These are phyloP conservation scores for Hippocampus abdominalis DNA, from an alignment of 2,113 vertebrate species.

Conservation along the genomic window DNA sequence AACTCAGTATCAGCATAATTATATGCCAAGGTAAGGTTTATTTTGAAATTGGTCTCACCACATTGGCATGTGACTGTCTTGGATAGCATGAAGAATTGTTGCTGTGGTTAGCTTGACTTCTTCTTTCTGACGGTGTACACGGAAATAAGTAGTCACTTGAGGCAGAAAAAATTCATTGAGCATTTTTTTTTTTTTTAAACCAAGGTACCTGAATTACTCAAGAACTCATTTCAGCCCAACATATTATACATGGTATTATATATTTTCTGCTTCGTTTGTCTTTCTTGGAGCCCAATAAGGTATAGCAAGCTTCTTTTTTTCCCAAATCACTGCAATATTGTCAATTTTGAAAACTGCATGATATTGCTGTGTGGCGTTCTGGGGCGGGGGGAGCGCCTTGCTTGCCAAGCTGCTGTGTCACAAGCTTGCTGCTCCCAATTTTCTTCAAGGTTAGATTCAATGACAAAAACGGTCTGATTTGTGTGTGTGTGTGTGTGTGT, in stretches of 20 bases:
- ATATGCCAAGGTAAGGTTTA: too few relatives aligned
- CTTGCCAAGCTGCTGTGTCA: conserved; percentile 33
- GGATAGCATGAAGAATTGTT: too few relatives aligned
- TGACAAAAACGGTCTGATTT: conserved; percentile 4
- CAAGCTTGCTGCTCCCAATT: conserved; percentile 24
- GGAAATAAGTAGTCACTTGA: too few relatives aligned
- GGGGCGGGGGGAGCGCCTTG: background rate
- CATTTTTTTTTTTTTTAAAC: too few relatives aligned
- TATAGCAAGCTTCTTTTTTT: background rate
- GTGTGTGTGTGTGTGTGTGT: background rate
- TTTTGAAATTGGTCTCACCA: too few relatives aligned
- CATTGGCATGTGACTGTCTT: too few relatives aligned
- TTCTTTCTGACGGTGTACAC: too few relatives aligned
- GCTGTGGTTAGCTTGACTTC: too few relatives aligned
- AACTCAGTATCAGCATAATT: too few relatives aligned
- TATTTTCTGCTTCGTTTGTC: background rate
- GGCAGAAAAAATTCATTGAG: too few relatives aligned
- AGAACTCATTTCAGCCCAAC: too few relatives aligned
- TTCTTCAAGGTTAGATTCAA: conserved; percentile 39
- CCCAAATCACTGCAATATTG: background rate
- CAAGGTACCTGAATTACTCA: background rate
- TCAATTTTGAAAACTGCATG: conserved; percentile 17
- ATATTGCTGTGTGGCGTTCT: background rate
- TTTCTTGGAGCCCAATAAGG: background rate
- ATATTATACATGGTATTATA: background rate